These are phyloP conservation scores for Pithys albifrons DNA, from an alignment of 2,113 vertebrate species.

Conservation along the genomic window DNA sequence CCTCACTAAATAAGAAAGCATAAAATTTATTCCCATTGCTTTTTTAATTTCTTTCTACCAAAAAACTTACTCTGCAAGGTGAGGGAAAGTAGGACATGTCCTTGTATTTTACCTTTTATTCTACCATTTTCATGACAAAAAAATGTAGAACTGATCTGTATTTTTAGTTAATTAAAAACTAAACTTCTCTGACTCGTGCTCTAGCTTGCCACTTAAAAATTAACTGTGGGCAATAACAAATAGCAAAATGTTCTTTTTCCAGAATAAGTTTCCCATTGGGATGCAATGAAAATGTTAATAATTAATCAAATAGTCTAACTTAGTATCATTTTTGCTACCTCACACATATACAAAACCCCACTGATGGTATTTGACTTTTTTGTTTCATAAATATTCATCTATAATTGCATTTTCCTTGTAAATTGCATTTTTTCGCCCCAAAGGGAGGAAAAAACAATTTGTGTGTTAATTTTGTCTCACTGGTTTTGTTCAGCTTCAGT, in stretches of 20 bases:
- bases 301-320: slow-evolving; percentile 54
- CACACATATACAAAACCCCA: slow-evolving; percentile 10
- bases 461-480: slow-evolving; percentile 81
- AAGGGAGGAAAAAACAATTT: slow-evolving; percentile 80
- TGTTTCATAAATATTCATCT: slow-evolving; percentile 81
- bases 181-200: background rate
- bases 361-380: slow-evolving; percentile 57
- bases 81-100: background rate
- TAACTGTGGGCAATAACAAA: slow-evolving; percentile 55
- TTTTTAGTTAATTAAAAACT: slow-evolving; percentile 55
- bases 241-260: slow-evolving; percentile 29
- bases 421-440: slow-evolving; percentile 74
- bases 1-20: background rate
- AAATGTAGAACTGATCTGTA: background rate
- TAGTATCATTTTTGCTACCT: slow-evolving; percentile 41
- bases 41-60: slow-evolving; percentile 27
- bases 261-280: slow-evolving; percentile 19
- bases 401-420: slow-evolving; percentile 73
- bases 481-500: slow-evolving; percentile 77
- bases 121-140: background rate
- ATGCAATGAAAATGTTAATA: slow-evolving; percentile 44
- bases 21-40: background rate
- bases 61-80: background rate
- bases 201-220: slow-evolving; percentile 22
- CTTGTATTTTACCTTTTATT: slow-evolving; percentile 17